Percentiles rank a stretch among this genome's conserved stretches.
phyloP scores from a whole-genome alignment of 2,113 vertebrate genomes.

The Malaclemys terrapin region DNA sequence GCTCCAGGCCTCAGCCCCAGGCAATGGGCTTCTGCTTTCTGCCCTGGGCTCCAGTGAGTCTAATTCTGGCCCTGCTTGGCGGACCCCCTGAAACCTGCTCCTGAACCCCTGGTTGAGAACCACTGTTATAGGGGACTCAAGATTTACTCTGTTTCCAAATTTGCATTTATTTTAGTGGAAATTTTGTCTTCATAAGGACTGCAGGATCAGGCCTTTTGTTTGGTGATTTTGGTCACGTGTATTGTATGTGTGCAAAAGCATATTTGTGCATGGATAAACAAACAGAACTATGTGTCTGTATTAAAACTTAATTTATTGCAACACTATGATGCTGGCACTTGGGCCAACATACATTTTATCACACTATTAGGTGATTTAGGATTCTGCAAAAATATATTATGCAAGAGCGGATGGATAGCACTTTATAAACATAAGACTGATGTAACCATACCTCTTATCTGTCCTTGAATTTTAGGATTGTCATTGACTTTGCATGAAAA shows the following conservation, averaged over 20 bases:
- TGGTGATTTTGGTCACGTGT: neutral
- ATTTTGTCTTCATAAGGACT: neutral
- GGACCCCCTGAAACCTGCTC: too few species aligned
- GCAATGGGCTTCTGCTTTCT: too few species aligned
- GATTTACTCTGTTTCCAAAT: neutral
- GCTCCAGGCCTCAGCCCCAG: too few species aligned
- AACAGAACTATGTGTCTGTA: conserved; percentile 20
- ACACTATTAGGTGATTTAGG: conserved; percentile 63
- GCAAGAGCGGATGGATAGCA: conserved; percentile 44
- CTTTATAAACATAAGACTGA: conserved; percentile 61
- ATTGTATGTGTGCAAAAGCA: accelerated
- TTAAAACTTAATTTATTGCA: conserved; percentile 68
- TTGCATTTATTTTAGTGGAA: neutral
- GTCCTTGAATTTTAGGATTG: conserved; percentile 72
- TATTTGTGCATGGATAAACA: conserved; percentile 43
- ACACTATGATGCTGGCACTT: conserved; percentile 33
- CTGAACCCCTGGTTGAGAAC: too few species aligned
- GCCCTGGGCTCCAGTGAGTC: too few species aligned
- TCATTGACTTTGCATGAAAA: conserved; percentile 62
- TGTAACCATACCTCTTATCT: conserved; percentile 48
- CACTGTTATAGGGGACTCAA: neutral
- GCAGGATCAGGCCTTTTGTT: conserved; percentile 4
- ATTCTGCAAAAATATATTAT: conserved; percentile 66
- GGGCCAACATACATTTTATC: conserved; percentile 58
- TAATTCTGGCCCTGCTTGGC: too few species aligned